Conservation (phyloP, 2,113 vertebrate species). For the Hyaena hyaena region DNA sequence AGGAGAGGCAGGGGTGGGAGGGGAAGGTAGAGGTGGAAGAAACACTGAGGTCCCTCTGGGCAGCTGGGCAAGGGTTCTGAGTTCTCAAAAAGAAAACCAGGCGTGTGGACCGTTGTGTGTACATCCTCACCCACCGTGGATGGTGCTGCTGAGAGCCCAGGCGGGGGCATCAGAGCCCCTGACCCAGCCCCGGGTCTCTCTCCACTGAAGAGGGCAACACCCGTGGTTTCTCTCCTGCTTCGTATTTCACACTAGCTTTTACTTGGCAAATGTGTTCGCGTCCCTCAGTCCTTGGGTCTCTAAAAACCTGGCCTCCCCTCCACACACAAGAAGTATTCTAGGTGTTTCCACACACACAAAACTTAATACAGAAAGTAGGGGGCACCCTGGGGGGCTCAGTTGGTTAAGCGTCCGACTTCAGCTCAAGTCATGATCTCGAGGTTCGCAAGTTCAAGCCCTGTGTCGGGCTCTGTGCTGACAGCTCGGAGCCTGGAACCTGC, state of each 20-base stretch:
- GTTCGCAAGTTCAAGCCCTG: too few species aligned
- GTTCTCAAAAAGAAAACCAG: neutral
- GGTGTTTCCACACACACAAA: neutral
- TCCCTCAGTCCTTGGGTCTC: accelerated
- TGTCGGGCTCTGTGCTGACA: too few species aligned
- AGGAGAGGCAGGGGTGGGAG: neutral
- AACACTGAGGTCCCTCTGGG: neutral
- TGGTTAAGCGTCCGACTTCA: too few species aligned
- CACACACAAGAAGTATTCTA: neutral
- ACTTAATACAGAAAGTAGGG: too few species aligned
- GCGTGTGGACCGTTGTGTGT: accelerated
- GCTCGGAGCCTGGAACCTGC: too few species aligned
- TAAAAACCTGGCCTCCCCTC: neutral
- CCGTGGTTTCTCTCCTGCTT: neutral
- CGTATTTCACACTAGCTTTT: accelerated
- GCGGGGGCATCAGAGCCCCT: accelerated
- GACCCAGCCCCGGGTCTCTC: accelerated
- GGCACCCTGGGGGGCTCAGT: too few species aligned
- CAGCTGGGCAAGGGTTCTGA: accelerated
- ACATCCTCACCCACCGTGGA: accelerated
- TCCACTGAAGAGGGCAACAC: neutral
- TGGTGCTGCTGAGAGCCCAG: accelerated
- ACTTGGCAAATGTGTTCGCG: accelerated
- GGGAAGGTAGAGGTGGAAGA: accelerated
- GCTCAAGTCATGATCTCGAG: too few species aligned